These are phyloP conservation scores for Bos indicus DNA, from an alignment of 2,113 vertebrate genomes.

Conservation along the genomic window DNA sequence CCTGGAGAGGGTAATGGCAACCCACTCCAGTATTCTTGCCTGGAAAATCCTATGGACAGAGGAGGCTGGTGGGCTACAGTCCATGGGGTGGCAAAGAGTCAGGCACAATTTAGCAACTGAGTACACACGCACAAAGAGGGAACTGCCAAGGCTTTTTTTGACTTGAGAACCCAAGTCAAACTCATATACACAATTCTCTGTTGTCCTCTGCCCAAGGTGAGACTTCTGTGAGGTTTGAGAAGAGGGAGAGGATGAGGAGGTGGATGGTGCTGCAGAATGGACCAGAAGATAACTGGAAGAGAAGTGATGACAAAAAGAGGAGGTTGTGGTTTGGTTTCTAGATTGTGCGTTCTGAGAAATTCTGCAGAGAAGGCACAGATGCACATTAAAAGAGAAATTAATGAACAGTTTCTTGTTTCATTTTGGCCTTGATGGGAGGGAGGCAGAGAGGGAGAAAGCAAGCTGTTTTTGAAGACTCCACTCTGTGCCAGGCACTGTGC, in stretches of 20 bases:
- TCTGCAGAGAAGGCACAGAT: neutral
- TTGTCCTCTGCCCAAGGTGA: neutral
- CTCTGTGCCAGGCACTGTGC: neutral
- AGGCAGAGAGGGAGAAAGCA: neutral
- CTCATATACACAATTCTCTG: accelerated
- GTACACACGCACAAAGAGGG: neutral
- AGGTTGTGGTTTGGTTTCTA: neutral
- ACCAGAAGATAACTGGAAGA: neutral
- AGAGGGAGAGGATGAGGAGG: neutral
- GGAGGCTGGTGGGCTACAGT: neutral
- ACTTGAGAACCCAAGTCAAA: neutral
- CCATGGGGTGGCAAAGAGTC: neutral
- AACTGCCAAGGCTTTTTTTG: neutral
- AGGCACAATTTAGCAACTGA: neutral
- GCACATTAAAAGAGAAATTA: neutral
- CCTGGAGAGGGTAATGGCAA: neutral
- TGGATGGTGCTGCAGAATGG: neutral
- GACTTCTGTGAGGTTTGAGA: neutral
- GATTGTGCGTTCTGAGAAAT: neutral
- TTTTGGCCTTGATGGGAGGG: neutral
- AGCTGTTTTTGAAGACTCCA: neutral
- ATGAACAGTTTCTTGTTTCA: neutral
- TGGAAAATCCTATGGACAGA: neutral
- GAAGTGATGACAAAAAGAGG: neutral
- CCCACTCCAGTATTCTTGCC: neutral